Conservation (phyloP, 1,140 invertebrate genomes). For the Brachionus angularis region DNA sequence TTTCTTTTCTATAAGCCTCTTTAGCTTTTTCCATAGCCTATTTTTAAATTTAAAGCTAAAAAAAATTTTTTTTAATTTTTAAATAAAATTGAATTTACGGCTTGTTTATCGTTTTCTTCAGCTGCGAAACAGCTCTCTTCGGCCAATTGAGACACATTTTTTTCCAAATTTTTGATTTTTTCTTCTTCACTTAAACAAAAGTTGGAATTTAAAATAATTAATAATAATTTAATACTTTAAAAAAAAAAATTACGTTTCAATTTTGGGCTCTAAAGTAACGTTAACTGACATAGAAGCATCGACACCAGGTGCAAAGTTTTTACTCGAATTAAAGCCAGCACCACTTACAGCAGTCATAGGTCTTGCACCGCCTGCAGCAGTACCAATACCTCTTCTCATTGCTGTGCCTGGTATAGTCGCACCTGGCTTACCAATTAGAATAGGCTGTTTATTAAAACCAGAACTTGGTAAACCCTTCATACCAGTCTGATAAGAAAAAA, state of each 20-base stretch:
- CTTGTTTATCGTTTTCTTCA: conserved; percentile 63
- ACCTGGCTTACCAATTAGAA: conserved; percentile 53
- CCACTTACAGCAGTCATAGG: conserved; percentile 93
- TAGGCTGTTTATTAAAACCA: conserved; percentile 52
- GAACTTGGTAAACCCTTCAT: conserved; percentile 45
- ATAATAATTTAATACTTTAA: conserved; percentile 72
- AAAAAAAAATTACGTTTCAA: conserved; percentile 62
- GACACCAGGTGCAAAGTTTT: conserved; percentile 46
- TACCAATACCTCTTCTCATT: conserved; percentile 44
- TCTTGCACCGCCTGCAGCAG: conserved; percentile 58
- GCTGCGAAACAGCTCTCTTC: conserved; percentile 73
- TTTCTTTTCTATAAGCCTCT: conserved; percentile 86
- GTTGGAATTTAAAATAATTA: too few species aligned
- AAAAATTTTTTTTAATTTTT: neutral
- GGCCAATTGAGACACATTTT: conserved; percentile 75
- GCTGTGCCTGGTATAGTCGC: conserved; percentile 12
- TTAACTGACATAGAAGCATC: conserved; percentile 70
- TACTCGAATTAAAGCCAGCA: conserved; percentile 80
- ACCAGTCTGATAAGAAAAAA: too few species aligned
- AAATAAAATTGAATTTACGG: conserved; percentile 50
- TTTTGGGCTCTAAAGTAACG: conserved; percentile 66
- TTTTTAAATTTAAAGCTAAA: neutral
- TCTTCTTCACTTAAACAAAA: conserved; percentile 68
- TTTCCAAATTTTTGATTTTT: conserved; percentile 75
- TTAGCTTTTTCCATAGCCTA: conserved; percentile 80